These are phyloP conservation scores for Pterois miles DNA, from an alignment of 2,797 vertebrate genomes.

Conservation along the genomic window DNA sequence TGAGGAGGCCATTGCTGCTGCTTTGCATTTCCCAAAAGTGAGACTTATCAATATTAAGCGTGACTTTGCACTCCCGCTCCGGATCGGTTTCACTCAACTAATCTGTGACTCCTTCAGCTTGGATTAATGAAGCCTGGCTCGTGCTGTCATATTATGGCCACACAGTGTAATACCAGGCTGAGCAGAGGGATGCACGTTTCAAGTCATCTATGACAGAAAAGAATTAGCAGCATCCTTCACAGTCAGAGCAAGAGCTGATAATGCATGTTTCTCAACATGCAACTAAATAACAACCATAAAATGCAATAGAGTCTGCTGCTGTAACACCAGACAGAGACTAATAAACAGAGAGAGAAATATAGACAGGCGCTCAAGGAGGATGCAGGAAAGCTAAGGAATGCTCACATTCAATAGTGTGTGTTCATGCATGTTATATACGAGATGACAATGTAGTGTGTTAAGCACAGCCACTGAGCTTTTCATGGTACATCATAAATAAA, in stretches of 20 bases:
- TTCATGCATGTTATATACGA: background rate
- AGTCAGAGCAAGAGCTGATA: background rate
- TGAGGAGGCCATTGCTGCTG: background rate
- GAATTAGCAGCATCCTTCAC: background rate
- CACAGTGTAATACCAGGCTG: background rate
- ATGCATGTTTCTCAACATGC: background rate
- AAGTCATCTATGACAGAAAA: background rate
- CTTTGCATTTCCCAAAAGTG: background rate
- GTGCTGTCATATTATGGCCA: background rate
- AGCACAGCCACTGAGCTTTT: slow-evolving; percentile 33
- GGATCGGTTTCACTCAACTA: background rate
- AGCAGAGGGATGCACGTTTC: background rate
- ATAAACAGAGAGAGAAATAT: slow-evolving; percentile 4
- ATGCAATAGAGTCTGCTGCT: background rate
- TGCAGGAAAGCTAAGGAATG: slow-evolving; percentile 8
- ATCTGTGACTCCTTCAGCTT: background rate
- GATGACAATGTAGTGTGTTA: slow-evolving; percentile 40
- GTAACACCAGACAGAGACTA: background rate
- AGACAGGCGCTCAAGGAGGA: background rate
- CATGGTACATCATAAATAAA: slow-evolving; percentile 65
- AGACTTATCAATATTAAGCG: background rate
- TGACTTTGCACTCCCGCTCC: background rate
- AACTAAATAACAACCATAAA: background rate
- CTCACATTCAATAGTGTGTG: background rate
- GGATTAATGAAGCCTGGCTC: background rate